phyloP scores from a whole-genome alignment of 2,888 invertebrate genomes.

The Acleris holmiana region DNA sequence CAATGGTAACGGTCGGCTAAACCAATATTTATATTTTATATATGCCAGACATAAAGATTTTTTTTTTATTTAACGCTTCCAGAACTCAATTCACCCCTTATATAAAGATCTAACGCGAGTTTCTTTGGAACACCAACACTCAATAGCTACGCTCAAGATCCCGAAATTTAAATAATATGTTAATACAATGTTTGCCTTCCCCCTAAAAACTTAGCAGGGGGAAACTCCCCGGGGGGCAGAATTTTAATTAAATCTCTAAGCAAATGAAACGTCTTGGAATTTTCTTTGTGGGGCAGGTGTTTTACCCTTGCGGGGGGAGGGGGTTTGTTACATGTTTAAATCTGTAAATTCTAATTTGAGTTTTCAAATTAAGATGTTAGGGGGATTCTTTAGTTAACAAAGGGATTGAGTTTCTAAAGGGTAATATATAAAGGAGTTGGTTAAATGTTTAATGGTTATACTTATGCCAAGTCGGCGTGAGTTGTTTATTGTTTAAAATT shows the following conservation, averaged over 20 bases:
- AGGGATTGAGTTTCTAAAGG: background rate
- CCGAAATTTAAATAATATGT: constrained; percentile 79
- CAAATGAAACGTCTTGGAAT: constrained; percentile 68
- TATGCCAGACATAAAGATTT: too few relatives aligned
- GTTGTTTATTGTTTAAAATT: too few relatives aligned
- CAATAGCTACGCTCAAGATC: constrained; percentile 14
- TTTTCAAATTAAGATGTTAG: constrained; percentile 27
- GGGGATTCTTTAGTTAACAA: constrained; percentile 19
- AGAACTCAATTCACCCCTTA: too few relatives aligned
- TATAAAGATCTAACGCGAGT: background rate
- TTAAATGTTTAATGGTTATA: background rate
- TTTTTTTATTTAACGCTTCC: too few relatives aligned
- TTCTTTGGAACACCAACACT: constrained; percentile 9
- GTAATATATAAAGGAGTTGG: background rate
- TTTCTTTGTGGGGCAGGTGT: constrained; percentile 74
- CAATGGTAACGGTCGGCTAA: too few relatives aligned
- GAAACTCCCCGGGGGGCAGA: constrained; percentile 51
- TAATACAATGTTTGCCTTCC: constrained; percentile 76
- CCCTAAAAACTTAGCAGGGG: constrained; percentile 70
- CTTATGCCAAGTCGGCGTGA: too few relatives aligned
- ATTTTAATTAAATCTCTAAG: constrained; percentile 80
- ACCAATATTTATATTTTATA: too few relatives aligned
- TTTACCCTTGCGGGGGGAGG: constrained; percentile 18
- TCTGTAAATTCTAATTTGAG: constrained; percentile 1
- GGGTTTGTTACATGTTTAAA: constrained; percentile 5